Percentiles rank a stretch among this genome's conserved stretches.
Evolutionary conservation across 2,797 vertebrate species (phyloP).

Genomic region (Anisognathus igniventris): DNA sequence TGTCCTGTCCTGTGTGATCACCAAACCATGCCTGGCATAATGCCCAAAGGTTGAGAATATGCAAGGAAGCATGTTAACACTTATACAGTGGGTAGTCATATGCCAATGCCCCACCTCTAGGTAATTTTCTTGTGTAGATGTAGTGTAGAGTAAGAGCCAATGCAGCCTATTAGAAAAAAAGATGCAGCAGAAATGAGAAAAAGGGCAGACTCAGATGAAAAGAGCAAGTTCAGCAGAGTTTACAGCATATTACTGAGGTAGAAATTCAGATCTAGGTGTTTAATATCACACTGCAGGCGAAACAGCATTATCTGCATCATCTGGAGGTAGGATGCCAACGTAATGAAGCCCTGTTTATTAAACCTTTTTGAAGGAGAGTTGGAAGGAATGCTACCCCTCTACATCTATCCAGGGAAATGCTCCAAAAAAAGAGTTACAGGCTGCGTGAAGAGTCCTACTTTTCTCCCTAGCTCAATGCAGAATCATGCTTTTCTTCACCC

Average conservation of each 20-base stretch:
- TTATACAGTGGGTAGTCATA: neutral
- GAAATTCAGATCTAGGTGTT: neutral
- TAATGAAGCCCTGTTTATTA: neutral
- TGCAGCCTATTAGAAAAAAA: neutral
- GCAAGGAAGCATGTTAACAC: neutral
- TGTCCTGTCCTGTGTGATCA: neutral
- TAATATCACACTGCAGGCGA: slow-evolving; percentile 26
- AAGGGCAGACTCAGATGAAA: neutral
- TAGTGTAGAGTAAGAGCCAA: neutral
- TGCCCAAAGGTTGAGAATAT: neutral
- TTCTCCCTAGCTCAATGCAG: neutral
- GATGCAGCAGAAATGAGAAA: neutral
- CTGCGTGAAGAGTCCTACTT: neutral
- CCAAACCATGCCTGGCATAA: neutral
- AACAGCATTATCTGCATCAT: slow-evolving; percentile 3
- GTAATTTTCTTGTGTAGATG: neutral
- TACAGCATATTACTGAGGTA: neutral
- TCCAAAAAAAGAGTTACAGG: neutral
- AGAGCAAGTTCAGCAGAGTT: neutral
- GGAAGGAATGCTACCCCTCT: neutral
- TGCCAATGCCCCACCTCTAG: neutral
- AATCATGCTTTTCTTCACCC: neutral
- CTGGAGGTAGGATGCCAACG: slow-evolving; percentile 2
- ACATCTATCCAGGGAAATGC: neutral
- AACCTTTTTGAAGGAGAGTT: neutral